phyloP scores from a whole-genome alignment of 2,888 invertebrate genomes.

The Ormyrus pomaceus region DNA sequence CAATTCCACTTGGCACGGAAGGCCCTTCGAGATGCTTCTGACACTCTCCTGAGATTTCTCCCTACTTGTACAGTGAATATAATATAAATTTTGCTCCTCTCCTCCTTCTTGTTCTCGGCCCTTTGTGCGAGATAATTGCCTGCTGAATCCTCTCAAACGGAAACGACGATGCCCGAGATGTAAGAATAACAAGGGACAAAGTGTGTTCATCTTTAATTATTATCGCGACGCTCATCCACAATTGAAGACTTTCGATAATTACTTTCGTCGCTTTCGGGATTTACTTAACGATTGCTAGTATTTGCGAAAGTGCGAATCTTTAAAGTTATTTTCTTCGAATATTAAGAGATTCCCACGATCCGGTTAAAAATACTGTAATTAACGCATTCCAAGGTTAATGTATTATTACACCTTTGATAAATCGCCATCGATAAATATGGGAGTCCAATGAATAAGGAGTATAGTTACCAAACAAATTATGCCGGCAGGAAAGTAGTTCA shows the following conservation, averaged over 20 bases:
- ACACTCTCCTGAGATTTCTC: conserved; percentile 5
- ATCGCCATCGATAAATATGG: too few relatives aligned
- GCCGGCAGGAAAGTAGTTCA: neutral
- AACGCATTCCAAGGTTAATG: neutral
- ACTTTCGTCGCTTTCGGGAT: too few relatives aligned
- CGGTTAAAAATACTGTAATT: conserved; percentile 6
- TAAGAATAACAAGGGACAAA: neutral
- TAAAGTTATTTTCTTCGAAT: too few relatives aligned
- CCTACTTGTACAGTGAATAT: neutral
- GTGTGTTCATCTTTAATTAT: too few relatives aligned
- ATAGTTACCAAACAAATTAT: neutral
- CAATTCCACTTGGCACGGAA: conserved; percentile 20
- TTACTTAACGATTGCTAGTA: too few relatives aligned
- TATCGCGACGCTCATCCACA: too few relatives aligned
- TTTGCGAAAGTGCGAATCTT: too few relatives aligned
- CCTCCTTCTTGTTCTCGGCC: neutral
- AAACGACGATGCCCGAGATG: neutral
- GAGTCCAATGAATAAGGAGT: neutral
- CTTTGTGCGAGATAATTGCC: conserved; percentile 36
- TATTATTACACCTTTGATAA: too few relatives aligned
- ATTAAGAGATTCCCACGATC: too few relatives aligned
- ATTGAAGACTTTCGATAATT: too few relatives aligned
- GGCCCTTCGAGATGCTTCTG: conserved; percentile 14
- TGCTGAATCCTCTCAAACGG: conserved; percentile 18
- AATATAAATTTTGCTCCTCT: neutral